A percentile compares a stretch with the other conserved stretches of the same genome.
Conservation (phyloP, 2,888 invertebrate species). For the Himalopsyche japonica region DNA sequence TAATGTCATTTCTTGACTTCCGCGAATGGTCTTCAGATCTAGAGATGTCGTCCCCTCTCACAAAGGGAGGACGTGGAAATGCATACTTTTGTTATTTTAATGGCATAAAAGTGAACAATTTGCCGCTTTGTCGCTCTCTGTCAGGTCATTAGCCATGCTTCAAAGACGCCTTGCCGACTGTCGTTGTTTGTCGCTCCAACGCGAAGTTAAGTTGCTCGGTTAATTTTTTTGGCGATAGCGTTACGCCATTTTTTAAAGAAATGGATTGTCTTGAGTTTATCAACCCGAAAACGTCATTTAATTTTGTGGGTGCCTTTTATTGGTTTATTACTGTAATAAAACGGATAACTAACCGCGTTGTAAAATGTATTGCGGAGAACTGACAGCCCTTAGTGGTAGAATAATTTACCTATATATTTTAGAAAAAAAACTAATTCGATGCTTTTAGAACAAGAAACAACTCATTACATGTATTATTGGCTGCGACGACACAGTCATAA, state of each 20-base stretch:
- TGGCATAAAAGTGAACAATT: slow-evolving; percentile 9
- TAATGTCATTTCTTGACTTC: neutral
- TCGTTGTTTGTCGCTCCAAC: neutral
- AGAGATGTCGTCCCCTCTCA: neutral
- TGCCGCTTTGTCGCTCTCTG: slow-evolving; percentile 10
- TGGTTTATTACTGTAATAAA: neutral
- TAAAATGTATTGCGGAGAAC: too few relatives aligned
- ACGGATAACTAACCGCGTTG: too few relatives aligned
- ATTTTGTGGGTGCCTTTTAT: neutral
- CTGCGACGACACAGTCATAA: too few relatives aligned
- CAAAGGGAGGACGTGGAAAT: slow-evolving; percentile 1
- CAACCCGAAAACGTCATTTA: neutral
- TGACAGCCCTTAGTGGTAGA: too few relatives aligned
- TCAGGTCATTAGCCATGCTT: slow-evolving; percentile 4
- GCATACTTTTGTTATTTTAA: slow-evolving; percentile 18
- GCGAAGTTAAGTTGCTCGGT: neutral
- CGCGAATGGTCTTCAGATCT: slow-evolving; percentile 5
- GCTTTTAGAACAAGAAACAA: too few relatives aligned
- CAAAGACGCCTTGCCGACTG: neutral
- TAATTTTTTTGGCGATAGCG: neutral
- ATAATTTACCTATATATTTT: too few relatives aligned
- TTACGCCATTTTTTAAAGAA: neutral
- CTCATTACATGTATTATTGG: too few relatives aligned
- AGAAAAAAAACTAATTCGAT: too few relatives aligned
- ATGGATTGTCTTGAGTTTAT: neutral